Evolutionary conservation across 2,113 vertebrate species (phyloP).

Genomic region (Scytalopus superciliaris): DNA sequence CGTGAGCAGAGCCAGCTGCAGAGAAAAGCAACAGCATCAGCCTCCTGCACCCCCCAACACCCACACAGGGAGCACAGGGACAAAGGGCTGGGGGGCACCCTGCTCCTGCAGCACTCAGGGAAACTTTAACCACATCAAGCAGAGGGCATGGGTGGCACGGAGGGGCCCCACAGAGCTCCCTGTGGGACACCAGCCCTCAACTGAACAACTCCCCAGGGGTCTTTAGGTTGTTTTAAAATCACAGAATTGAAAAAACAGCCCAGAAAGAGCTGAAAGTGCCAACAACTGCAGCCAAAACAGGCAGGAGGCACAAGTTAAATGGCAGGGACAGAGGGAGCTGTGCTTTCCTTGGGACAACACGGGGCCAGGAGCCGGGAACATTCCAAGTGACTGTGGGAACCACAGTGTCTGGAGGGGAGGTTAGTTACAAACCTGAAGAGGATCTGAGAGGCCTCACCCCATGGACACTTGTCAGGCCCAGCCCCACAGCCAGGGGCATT

Average conservation of each 20-base stretch:
- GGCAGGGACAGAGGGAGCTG: background rate
- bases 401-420: background rate
- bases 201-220: background rate
- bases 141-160: rapidly evolving
- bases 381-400: rapidly evolving
- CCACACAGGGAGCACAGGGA: background rate
- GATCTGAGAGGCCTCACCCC: background rate
- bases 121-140: background rate
- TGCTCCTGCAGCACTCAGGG: background rate
- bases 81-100: background rate
- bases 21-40: background rate
- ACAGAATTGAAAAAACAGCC: background rate
- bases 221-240: background rate
- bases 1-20: constrained; percentile 88
- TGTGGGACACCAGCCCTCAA: background rate
- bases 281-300: background rate
- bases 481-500: background rate
- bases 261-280: background rate
- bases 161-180: rapidly evolving
- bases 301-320: background rate
- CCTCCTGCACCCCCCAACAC: rapidly evolving
- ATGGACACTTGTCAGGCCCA: background rate
- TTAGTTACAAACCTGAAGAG: background rate
- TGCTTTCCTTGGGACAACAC: rapidly evolving
- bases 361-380: background rate